phyloP scores from a whole-genome alignment of 2,113 vertebrate genomes.

The Electrona antarctica region DNA sequence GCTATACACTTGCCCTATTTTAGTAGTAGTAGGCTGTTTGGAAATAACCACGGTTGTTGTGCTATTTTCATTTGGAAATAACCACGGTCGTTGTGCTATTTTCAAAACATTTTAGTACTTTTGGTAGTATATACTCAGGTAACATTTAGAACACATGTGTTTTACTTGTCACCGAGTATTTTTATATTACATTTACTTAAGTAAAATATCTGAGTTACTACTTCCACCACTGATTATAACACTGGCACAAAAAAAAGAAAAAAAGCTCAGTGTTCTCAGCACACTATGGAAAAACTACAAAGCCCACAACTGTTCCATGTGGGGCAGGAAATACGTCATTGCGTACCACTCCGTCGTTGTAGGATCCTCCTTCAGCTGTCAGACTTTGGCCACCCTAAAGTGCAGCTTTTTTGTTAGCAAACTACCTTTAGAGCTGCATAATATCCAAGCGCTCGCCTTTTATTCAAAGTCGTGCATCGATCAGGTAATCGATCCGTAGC shows the following conservation, averaged over 20 bases:
- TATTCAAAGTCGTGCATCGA: slow-evolving; percentile 83
- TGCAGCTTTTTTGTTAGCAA: slow-evolving; percentile 71
- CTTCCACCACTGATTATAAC: background rate
- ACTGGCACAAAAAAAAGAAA: too few species aligned
- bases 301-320: slow-evolving; percentile 73
- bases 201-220: too few species aligned
- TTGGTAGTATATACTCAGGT: too few species aligned
- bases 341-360: slow-evolving; percentile 70
- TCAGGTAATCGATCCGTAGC: slow-evolving; percentile 46
- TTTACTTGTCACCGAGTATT: too few species aligned
- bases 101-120: too few species aligned
- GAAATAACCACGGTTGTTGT: too few species aligned
- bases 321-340: slow-evolving; percentile 81
- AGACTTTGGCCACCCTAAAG: slow-evolving; percentile 80
- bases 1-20: too few species aligned
- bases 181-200: too few species aligned
- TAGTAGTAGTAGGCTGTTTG: too few species aligned
- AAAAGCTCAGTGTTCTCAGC: background rate
- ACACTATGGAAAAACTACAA: slow-evolving; percentile 72
- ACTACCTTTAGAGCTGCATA: slow-evolving; percentile 58
- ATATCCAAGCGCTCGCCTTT: slow-evolving; percentile 64
- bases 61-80: too few species aligned
- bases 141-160: too few species aligned
- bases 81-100: too few species aligned
- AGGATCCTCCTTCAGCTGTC: slow-evolving; percentile 88